Conservation (phyloP, 2,888 invertebrate species). For the Saturnia pavonia region DNA sequence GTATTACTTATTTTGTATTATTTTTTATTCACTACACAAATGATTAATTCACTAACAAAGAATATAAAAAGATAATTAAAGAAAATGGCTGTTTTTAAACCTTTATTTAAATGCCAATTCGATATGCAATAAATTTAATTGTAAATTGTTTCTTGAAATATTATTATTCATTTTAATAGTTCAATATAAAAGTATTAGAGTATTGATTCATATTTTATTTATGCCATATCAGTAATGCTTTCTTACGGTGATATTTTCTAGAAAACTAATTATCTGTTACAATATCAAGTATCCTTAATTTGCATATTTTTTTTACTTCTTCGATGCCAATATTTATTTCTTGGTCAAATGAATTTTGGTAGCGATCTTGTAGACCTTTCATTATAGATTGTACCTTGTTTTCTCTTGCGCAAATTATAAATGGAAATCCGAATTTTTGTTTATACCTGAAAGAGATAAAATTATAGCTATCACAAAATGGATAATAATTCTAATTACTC, state of each 20-base stretch:
- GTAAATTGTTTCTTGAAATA: background rate
- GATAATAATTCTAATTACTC: background rate
- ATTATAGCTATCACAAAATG: background rate
- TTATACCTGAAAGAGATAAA: conserved; percentile 78
- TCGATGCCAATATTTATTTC: conserved; percentile 82
- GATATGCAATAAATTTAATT: background rate
- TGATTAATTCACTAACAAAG: background rate
- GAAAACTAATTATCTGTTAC: conserved; percentile 46
- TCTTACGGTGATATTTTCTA: background rate
- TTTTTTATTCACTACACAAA: background rate
- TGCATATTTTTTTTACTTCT: conserved; percentile 87
- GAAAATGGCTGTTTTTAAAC: background rate
- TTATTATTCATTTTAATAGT: background rate
- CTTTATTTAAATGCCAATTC: background rate
- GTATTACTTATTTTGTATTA: background rate
- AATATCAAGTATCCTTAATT: conserved; percentile 80
- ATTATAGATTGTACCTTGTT: conserved; percentile 83
- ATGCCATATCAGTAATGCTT: background rate
- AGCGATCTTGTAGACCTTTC: conserved; percentile 76
- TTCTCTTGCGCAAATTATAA: conserved; percentile 85
- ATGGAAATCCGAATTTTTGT: conserved; percentile 85
- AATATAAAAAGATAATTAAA: background rate
- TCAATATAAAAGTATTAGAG: background rate
- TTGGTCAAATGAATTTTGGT: conserved; percentile 73
- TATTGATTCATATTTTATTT: background rate